Conservation (phyloP, 2,797 vertebrate species). For the Synaphobranchus kaupii region DNA sequence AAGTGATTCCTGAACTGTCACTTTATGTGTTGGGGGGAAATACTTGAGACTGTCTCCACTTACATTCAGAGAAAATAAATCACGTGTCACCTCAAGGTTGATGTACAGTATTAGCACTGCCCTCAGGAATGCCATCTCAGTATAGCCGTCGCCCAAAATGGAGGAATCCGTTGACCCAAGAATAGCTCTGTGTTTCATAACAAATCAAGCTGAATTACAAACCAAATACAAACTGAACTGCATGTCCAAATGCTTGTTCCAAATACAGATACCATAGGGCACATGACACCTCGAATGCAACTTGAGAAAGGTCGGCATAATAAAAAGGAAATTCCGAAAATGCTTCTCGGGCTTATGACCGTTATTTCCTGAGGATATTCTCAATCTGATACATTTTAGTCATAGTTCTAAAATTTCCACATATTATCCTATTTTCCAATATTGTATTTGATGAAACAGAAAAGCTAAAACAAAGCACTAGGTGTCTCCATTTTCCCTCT, state of each 20-base stretch:
- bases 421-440: neutral
- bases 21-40: neutral
- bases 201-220: neutral
- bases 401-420: neutral
- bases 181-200: neutral
- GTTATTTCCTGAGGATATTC: neutral
- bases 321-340: neutral
- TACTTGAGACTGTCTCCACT: neutral
- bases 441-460: neutral
- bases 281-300: neutral
- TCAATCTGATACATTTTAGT: neutral
- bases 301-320: slow-evolving; percentile 21
- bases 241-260: neutral
- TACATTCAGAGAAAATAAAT: neutral
- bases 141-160: neutral
- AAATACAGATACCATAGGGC: slow-evolving; percentile 9
- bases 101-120: no score
- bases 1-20: neutral
- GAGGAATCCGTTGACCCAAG: neutral
- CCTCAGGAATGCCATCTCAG: neutral
- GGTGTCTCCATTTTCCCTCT: no score
- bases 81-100: neutral
- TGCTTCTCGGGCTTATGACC: neutral
- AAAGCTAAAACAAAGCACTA: neutral
- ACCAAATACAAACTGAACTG: neutral